Conservation (phyloP, 2,113 vertebrate genomes). For the Sinocyclocheilus anshuiensis region DNA sequence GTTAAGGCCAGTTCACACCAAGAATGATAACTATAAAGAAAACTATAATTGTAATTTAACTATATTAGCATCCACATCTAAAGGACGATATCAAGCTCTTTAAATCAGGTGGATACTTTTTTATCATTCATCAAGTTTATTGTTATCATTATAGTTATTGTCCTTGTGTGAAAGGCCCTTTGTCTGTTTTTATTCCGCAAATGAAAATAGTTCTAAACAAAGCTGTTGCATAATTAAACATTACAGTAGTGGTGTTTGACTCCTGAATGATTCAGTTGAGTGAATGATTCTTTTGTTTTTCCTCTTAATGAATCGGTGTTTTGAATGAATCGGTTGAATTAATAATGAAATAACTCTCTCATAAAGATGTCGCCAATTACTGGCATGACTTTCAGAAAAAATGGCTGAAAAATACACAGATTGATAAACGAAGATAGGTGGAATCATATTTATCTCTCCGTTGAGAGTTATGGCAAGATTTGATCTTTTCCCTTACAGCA, state of each 20-base stretch:
- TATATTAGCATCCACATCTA: too few relatives aligned
- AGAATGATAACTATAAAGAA: too few relatives aligned
- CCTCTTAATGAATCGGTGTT: background rate
- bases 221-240: background rate
- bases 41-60: too few relatives aligned
- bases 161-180: background rate
- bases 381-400: background rate
- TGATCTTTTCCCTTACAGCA: background rate
- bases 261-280: background rate
- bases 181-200: too few relatives aligned
- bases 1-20: too few relatives aligned
- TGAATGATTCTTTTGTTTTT: background rate
- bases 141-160: background rate
- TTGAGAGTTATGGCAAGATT: slow-evolving; percentile 9
- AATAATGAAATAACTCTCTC: background rate
- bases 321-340: background rate
- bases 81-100: background rate
- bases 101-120: background rate
- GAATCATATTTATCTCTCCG: background rate
- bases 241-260: background rate
- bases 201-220: too few relatives aligned
- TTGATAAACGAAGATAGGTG: background rate
- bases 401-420: background rate
- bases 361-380: background rate
- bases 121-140: background rate